Conservation (phyloP, 2,797 vertebrate species). For the Lagorchestes hirsutus region DNA sequence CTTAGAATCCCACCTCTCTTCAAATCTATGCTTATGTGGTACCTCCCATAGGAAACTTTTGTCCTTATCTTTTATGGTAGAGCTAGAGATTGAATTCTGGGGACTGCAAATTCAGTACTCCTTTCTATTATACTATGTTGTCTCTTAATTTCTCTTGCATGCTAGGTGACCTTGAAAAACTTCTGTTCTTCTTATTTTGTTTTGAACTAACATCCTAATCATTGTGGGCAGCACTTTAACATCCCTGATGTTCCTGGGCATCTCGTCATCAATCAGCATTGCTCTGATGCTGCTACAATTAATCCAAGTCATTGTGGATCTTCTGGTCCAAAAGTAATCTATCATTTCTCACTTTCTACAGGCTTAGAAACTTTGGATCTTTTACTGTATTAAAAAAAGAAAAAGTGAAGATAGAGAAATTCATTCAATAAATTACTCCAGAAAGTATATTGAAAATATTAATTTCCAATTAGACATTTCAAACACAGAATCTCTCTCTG, state of each 20-base stretch:
- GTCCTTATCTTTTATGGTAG: not conserved
- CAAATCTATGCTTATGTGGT: not conserved
- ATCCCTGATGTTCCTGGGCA: not conserved
- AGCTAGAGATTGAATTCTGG: not conserved
- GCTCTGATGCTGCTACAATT: not conserved
- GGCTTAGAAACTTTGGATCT: slow-evolving; percentile 8
- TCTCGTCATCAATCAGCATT: not conserved
- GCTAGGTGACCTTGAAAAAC: not conserved
- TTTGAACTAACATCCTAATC: not conserved
- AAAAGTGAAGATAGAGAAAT: not conserved
- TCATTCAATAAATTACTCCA: slow-evolving; percentile 37
- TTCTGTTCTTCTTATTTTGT: not conserved
- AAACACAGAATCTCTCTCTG: slow-evolving; percentile 35
- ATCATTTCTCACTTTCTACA: not conserved
- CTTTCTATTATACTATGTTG: not conserved
- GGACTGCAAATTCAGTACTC: not conserved
- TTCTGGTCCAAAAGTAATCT: slow-evolving; percentile 13
- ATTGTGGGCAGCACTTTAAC: not conserved
- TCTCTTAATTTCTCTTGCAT: not conserved
- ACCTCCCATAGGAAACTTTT: not conserved
- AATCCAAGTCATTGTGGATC: not conserved
- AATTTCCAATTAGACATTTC: slow-evolving; percentile 39
- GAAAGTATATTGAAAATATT: slow-evolving; percentile 48
- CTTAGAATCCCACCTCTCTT: not conserved
- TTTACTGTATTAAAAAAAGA: slow-evolving; percentile 32